Evolutionary conservation across 2,797 vertebrate genomes (phyloP).

Genomic region (Nannoperca obscura): DNA sequence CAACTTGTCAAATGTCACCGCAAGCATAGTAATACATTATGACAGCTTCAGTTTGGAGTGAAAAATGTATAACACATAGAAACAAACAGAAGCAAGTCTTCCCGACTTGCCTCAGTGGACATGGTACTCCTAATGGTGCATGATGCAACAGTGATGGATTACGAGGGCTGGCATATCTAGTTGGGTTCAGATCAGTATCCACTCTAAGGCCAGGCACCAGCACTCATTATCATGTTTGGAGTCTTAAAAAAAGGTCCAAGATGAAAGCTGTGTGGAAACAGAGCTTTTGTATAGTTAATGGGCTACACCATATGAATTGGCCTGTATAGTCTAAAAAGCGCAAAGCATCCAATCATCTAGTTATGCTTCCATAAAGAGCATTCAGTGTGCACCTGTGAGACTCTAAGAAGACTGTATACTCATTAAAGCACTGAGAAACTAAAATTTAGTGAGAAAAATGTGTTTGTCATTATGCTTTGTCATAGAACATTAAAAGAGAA

Average conservation of each 20-base stretch:
- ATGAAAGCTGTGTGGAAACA: slow-evolving; percentile 53
- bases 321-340: slow-evolving; percentile 35
- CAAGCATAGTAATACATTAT: neutral
- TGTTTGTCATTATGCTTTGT: slow-evolving; percentile 13
- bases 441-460: slow-evolving; percentile 5
- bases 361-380: slow-evolving; percentile 37
- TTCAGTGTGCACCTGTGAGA: slow-evolving; percentile 37
- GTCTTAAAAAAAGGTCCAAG: slow-evolving; percentile 36
- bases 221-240: slow-evolving; percentile 43
- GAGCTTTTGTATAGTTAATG: slow-evolving; percentile 40
- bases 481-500: neutral
- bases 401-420: slow-evolving; percentile 20
- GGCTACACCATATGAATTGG: slow-evolving; percentile 42
- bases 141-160: slow-evolving; percentile 49
- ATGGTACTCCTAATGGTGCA: slow-evolving; percentile 3
- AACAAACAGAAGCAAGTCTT: slow-evolving; percentile 28
- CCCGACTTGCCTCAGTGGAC: slow-evolving; percentile 2
- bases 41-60: neutral
- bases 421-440: slow-evolving; percentile 37
- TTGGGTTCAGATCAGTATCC: slow-evolving; percentile 47
- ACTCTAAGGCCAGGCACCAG: slow-evolving; percentile 32
- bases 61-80: slow-evolving; percentile 7
- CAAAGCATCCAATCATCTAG: slow-evolving; percentile 31
- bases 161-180: slow-evolving; percentile 21
- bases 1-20: slow-evolving; percentile 1